Percentiles rank a stretch among this genome's conserved stretches.
phyloP scores from a whole-genome alignment of 2,797 vertebrate species.

The Mus spretus region DNA sequence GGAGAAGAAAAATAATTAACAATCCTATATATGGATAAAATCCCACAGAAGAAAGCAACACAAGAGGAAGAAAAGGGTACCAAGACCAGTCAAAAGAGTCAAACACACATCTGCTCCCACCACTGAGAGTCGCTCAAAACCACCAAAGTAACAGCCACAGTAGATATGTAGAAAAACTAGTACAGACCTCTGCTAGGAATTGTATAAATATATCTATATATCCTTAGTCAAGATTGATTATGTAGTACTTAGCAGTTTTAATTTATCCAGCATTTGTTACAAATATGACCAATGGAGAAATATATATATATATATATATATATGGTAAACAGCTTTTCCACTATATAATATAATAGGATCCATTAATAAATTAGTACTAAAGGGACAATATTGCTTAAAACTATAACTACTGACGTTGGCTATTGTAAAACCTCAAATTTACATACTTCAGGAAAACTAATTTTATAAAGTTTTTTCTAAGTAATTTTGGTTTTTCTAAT shows the following conservation, averaged over 20 bases:
- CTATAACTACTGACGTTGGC: neutral
- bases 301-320: neutral
- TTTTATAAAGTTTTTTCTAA: neutral
- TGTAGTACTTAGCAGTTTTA: neutral
- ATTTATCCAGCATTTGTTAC: neutral
- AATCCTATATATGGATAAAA: neutral
- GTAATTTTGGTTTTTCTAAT: constrained; percentile 27
- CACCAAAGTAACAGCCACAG: neutral
- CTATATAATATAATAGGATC: neutral
- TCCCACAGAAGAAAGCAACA: neutral
- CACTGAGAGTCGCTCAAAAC: neutral
- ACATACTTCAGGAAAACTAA: neutral
- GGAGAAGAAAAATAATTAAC: neutral
- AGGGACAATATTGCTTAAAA: neutral
- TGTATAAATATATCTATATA: neutral
- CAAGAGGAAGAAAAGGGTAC: neutral
- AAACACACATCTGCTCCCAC: neutral
- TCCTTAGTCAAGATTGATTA: neutral
- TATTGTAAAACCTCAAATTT: neutral
- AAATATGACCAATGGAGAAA: neutral
- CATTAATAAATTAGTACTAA: constrained; percentile 35
- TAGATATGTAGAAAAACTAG: too few relatives aligned
- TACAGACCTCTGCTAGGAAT: neutral
- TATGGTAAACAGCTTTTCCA: neutral
- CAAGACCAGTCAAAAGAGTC: neutral